Base-by-base conservation (phyloP, 1,140 invertebrate species). In the Drosophila melanica region DNA sequence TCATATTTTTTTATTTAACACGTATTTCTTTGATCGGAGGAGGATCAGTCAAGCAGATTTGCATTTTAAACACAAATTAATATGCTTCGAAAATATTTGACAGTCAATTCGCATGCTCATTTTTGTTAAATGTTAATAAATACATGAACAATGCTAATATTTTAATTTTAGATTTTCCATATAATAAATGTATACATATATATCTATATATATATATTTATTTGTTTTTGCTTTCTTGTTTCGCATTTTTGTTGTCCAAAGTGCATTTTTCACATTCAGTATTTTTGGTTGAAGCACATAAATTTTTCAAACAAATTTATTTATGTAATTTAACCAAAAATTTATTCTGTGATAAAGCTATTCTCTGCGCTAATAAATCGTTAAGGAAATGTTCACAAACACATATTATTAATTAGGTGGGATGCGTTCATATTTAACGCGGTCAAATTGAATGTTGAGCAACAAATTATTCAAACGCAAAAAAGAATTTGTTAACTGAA, bases 21-120 rank as follows among this genome's bases (percentile, higher is more conserved):
- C 16, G 20, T 9, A 45, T 45, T 10, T 45, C 16, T 10, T 45
- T 45, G 14, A 10, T 45, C 9, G 20, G 16, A 9, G 20, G 16
- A 9, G 42, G 2, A 18, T 20, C 42, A 45, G 30, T 33, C 0
- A 47, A 23, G 30, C 30, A 33, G 7, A 33, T 33, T 33, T 33
- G 30, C 14, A 23, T 11, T 18, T 33, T 33, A 9, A 33, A 33
- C 30, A 45, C 2, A 18, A 16, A 44, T 44, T 6, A 20, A 47
- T 47, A 47, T 47, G 11, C 44, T 12, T 18, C 44, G 44, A 30
- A 33, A 14, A 50, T 50, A 30, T 30, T 30, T 50, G 47, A 50
- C 47, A 50, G 8, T 33, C 47, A 30, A 6, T n/a, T 27, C 23
- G 7, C 23, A 48, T 14, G 6, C 35, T 10, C 3, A 27, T n/a